These are phyloP conservation scores for Picus viridis DNA, from an alignment of 2,797 vertebrate species.

Conservation along the genomic window DNA sequence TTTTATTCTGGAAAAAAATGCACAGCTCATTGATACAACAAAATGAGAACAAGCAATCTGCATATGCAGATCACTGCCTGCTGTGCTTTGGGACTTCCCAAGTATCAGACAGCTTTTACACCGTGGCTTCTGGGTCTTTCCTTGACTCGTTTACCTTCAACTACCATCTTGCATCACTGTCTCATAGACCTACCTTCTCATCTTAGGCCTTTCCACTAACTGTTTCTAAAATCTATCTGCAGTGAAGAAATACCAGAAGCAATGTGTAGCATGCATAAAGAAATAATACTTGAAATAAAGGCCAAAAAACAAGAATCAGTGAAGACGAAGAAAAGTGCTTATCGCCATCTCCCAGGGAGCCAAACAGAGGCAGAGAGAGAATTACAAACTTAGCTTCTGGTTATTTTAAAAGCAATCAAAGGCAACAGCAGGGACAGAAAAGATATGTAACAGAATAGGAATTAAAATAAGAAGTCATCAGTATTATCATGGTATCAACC, in stretches of 20 bases:
- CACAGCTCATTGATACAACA: neutral
- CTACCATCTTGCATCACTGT: neutral
- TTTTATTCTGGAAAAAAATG: neutral
- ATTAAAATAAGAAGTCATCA: neutral
- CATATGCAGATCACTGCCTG: neutral
- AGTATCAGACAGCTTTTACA: neutral
- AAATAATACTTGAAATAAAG: neutral
- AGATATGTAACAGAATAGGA: neutral
- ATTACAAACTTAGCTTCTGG: neutral
- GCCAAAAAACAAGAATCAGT: neutral
- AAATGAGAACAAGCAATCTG: neutral
- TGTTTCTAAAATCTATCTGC: neutral
- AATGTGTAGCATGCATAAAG: neutral
- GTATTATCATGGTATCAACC: neutral
- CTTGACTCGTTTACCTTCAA: neutral
- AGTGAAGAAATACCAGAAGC: neutral
- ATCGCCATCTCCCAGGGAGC: neutral
- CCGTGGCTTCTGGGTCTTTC: neutral
- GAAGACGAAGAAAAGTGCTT: neutral
- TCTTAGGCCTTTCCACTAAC: neutral
- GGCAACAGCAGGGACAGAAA: neutral
- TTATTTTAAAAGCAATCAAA: constrained; percentile 18
- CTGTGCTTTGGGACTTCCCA: neutral
- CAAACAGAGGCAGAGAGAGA: neutral
- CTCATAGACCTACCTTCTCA: neutral